Base-by-base conservation (phyloP, 2,888 invertebrate species). In the Megamerina dolium region DNA sequence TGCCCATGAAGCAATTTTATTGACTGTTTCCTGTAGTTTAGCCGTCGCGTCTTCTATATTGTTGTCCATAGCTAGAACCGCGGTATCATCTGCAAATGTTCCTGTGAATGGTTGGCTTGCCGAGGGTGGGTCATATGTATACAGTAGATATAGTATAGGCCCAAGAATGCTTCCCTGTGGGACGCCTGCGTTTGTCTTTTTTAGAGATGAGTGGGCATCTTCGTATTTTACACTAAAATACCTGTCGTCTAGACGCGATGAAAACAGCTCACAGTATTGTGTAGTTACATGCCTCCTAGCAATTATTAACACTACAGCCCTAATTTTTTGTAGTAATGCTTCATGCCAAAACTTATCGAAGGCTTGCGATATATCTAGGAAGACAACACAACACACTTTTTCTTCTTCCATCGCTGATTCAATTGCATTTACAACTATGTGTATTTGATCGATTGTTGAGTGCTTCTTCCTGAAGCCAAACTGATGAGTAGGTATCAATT, bases 121-220 rank as follows among this genome's bases (percentile, higher is more conserved):
- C n/a, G 31, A 31, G 12, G 14, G 31, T 31, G n/a, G n/a, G 20
- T 38, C 38, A 26, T 16, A 6, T 13, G 30, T 27, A 12, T 30
- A 40, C 9, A 30, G 31, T 5, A 40, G 21, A 20, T 40, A 23
- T n/a, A 40, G 40, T 12, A 32, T 40, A 5, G 40, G 32, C 23
- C 40, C 40, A 18, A 40, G 20, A 12, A 40, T 16, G 9, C 31
- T 40, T 9, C 40, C 40, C 23, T 40, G 40, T 5, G 40, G 32
- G 13, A 32, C 32, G n/a, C 18, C 40, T 13, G 40, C 20, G 6
- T 40, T 31, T n/a, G 20, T 40, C n/a, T 31, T 13, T 21, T 31
- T 30, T 21, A 40, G 32, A 6, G 29, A 5, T n/a, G 40, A 40
- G 17, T 12, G 20, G 17, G n/a, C 23, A 13, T 13, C 14, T 40